Evolutionary conservation across 1,140 invertebrate genomes (phyloP).

Genomic region (Temnothorax curvispinosus): DNA sequence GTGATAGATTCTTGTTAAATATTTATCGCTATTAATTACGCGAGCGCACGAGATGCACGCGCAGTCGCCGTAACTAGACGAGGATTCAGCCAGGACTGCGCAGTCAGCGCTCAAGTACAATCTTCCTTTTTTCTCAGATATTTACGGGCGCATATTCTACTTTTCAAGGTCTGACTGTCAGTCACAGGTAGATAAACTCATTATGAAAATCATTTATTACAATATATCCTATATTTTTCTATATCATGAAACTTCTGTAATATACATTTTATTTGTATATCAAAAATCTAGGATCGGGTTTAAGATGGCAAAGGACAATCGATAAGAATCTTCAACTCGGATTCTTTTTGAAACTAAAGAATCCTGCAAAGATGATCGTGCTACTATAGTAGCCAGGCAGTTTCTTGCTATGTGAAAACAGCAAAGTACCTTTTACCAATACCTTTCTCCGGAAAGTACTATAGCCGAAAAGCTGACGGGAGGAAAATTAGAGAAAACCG

Average conservation of each 20-base stretch:
- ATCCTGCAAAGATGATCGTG: no score
- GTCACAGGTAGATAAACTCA: not conserved
- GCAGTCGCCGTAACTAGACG: not conserved
- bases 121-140: not conserved
- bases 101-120: not conserved
- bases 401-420: not conserved
- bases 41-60: not conserved
- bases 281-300: not conserved
- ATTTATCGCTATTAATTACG: constrained; percentile 59
- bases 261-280: not conserved
- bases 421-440: not conserved
- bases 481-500: constrained; percentile 1
- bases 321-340: not conserved
- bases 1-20: constrained; percentile 51
- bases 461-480: not conserved
- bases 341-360: not conserved
- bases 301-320: not conserved
- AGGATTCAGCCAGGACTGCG: not conserved
- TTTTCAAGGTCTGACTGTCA: not conserved
- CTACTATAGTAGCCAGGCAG: not conserved
- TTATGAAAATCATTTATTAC: not conserved
- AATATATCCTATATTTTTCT: not conserved
- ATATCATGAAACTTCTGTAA: not conserved
- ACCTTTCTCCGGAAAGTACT: not conserved
- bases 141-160: not conserved